A percentile compares a stretch with the other conserved stretches of the same genome.
Conservation (phyloP, 1,140 invertebrate species). For the Drosophila paulistorum region DNA sequence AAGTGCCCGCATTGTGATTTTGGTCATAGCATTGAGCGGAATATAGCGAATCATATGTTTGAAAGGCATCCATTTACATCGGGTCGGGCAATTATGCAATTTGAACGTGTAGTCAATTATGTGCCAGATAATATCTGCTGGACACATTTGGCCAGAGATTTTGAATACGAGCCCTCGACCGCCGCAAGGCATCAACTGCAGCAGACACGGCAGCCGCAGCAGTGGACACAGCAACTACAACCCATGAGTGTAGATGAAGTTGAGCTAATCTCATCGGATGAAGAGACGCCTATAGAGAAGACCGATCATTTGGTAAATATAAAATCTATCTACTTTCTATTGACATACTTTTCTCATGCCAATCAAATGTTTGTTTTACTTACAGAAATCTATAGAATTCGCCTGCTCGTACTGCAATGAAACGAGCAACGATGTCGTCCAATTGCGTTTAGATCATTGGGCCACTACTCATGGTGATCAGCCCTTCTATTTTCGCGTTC, state of each 20-base stretch:
- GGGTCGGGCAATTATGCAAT: slow-evolving; percentile 39
- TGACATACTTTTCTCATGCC: too few species aligned
- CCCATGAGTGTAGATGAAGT: slow-evolving; percentile 22
- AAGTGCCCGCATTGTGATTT: slow-evolving; percentile 45
- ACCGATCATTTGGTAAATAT: slow-evolving; percentile 2
- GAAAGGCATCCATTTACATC: background rate
- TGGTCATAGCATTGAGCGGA: slow-evolving; percentile 7
- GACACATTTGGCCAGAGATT: slow-evolving; percentile 7
- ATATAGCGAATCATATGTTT: slow-evolving; percentile 19
- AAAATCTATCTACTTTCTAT: too few species aligned
- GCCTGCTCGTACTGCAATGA: slow-evolving; percentile 46
- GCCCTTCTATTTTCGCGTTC: slow-evolving; percentile 61
- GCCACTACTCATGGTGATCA: slow-evolving; percentile 31
- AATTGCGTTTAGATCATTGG: slow-evolving; percentile 53
- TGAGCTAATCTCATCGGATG: slow-evolving; percentile 56
- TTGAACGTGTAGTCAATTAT: slow-evolving; percentile 41
- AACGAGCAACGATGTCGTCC: slow-evolving; percentile 23
- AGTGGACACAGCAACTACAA: background rate
- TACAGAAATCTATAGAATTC: slow-evolving; percentile 40
- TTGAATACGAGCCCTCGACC: background rate
- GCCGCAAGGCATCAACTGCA: too few species aligned
- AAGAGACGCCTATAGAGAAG: slow-evolving; percentile 35
- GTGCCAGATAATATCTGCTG: slow-evolving; percentile 35
- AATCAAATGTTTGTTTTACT: background rate
- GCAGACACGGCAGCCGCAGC: background rate